phyloP scores from a whole-genome alignment of 2,888 invertebrate genomes.

The Agriotes lineatus region DNA sequence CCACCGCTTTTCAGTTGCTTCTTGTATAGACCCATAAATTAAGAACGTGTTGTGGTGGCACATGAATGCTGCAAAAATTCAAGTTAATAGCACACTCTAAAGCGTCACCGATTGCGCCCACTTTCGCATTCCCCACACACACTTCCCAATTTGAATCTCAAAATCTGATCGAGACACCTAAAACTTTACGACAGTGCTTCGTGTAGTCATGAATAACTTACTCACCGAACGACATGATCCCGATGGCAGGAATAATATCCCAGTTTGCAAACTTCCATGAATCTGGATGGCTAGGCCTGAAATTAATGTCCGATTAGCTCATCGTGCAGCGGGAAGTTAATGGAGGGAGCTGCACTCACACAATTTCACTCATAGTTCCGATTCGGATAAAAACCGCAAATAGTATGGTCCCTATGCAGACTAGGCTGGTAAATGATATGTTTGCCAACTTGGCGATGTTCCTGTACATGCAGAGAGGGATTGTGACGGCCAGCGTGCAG shows the following conservation, averaged over 20 bases:
- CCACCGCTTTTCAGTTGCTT: conserved; percentile 82
- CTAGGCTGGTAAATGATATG: conserved; percentile 76
- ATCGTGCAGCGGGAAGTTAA: neutral
- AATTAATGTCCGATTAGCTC: conserved; percentile 46
- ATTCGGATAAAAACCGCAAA: conserved; percentile 75
- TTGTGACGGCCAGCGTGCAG: conserved; percentile 79
- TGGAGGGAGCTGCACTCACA: conserved; percentile 70
- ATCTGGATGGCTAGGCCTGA: conserved; percentile 73
- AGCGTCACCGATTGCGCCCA: neutral
- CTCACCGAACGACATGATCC: conserved; percentile 87
- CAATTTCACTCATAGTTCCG: conserved; percentile 70
- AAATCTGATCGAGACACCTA: too few relatives aligned
- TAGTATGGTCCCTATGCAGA: conserved; percentile 80
- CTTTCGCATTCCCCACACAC: too few relatives aligned
- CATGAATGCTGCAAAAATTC: conserved; percentile 79
- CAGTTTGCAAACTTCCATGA: conserved; percentile 81
- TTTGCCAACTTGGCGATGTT: conserved; percentile 80
- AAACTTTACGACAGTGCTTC: too few relatives aligned
- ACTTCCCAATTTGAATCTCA: too few relatives aligned
- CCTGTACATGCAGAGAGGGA: conserved; percentile 84
- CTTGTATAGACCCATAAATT: conserved; percentile 83
- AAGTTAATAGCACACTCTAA: neutral
- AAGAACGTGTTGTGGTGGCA: conserved; percentile 91
- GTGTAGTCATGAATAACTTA: too few relatives aligned
- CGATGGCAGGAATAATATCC: conserved; percentile 82